Evolutionary conservation across 2,113 vertebrate genomes (phyloP).

Genomic region (Epinephelus fuscoguttatus): DNA sequence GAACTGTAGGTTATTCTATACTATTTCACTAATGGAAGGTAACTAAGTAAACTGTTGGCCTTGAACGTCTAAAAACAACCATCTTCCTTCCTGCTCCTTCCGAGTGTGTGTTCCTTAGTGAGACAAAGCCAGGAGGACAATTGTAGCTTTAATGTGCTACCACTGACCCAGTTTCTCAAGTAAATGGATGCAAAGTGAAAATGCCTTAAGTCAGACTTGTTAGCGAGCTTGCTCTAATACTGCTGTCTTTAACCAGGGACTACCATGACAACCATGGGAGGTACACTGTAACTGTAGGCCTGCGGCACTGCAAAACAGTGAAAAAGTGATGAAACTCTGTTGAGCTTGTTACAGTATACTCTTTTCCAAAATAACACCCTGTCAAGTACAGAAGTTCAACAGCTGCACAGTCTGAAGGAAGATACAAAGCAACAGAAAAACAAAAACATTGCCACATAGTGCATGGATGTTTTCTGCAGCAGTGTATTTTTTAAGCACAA

Average conservation of each 20-base stretch:
- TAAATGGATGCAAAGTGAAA: constrained; percentile 70
- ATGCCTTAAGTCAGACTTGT: constrained; percentile 72
- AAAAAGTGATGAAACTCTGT: constrained; percentile 68
- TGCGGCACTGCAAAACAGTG: constrained; percentile 7
- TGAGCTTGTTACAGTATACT: constrained; percentile 49
- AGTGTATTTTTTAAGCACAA: not conserved
- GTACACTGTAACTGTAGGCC: constrained; percentile 19
- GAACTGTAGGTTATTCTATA: not conserved
- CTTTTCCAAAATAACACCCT: constrained; percentile 14
- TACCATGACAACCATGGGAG: constrained; percentile 56
- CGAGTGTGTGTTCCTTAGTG: constrained; percentile 20
- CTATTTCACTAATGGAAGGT: constrained; percentile 23
- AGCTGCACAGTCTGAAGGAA: not conserved
- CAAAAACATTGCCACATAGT: not conserved
- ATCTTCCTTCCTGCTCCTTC: constrained; percentile 30
- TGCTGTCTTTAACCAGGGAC: constrained; percentile 59
- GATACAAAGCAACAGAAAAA: constrained; percentile 3
- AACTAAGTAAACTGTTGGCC: constrained; percentile 9
- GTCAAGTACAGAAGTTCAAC: not conserved
- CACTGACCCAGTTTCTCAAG: constrained; percentile 80
- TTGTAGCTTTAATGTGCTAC: constrained; percentile 56
- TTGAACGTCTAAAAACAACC: constrained; percentile 41
- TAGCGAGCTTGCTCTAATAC: constrained; percentile 46
- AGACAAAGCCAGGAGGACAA: constrained; percentile 58
- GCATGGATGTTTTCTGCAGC: not conserved